Percentiles rank a stretch among this genome's conserved stretches.
Conservation (phyloP, 2,888 invertebrate genomes). For the Caenorhabditis macrosperma region DNA sequence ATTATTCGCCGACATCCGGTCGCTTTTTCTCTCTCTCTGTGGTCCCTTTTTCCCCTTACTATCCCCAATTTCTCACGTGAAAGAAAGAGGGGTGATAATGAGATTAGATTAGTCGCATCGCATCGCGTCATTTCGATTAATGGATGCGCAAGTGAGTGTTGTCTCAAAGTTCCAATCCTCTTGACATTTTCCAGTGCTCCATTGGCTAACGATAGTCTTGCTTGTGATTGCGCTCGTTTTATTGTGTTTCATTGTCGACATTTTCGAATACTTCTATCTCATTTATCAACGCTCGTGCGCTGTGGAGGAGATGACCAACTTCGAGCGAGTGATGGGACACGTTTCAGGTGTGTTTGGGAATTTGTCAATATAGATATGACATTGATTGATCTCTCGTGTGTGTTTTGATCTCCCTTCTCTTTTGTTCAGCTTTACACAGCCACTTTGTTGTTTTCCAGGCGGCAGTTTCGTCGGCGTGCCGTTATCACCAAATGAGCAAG, state of each 20-base stretch:
- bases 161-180: too few species aligned
- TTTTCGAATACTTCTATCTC: constrained; percentile 34
- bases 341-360: constrained; percentile 34
- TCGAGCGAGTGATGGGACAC: constrained; percentile 51
- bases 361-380: not conserved
- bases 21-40: not conserved
- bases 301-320: constrained; percentile 34
- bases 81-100: too few species aligned
- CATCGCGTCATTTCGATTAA: not conserved
- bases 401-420: not conserved
- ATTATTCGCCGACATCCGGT: not conserved
- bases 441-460: constrained; percentile 28
- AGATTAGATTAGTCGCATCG: not conserved
- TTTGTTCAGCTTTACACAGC: too few species aligned
- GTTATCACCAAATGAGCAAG: constrained; percentile 60
- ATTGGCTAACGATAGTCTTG: constrained; percentile 40
- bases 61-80: too few species aligned
- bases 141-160: not conserved
- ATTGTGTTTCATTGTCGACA: constrained; percentile 38
- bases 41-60: not conserved
- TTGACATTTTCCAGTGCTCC: constrained; percentile 15
- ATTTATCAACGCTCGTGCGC: constrained; percentile 21
- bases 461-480: constrained; percentile 59
- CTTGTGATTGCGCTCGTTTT: constrained; percentile 26
- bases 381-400: not conserved